Conservation (phyloP, 2,113 vertebrate species). For the Charina bottae region DNA sequence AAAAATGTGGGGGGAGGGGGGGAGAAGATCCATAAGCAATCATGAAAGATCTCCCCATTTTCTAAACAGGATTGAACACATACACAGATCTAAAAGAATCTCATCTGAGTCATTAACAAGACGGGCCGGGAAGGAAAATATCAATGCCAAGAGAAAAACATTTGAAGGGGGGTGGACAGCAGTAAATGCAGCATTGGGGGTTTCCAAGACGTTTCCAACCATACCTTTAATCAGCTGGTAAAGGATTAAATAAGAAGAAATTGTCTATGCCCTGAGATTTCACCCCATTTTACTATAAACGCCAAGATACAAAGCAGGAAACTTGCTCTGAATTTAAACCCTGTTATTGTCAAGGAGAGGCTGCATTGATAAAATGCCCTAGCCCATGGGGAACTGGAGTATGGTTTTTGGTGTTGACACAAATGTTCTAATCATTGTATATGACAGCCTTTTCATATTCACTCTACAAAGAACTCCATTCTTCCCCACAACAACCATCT, state of each 20-base stretch:
- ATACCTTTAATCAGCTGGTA: neutral
- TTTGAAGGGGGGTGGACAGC: neutral
- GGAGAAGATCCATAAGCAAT: neutral
- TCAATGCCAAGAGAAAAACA: neutral
- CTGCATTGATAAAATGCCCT: no score
- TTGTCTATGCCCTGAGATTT: conserved; percentile 4
- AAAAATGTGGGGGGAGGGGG: neutral
- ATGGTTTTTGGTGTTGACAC: no score
- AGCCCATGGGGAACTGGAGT: no score
- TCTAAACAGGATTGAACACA: conserved; percentile 11
- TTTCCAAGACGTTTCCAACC: neutral
- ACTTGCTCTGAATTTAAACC: neutral
- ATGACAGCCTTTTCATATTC: no score
- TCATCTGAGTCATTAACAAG: conserved; percentile 44
- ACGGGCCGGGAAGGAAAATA: conserved; percentile 26
- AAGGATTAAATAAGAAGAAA: conserved; percentile 24
- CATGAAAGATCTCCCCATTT: conserved; percentile 32
- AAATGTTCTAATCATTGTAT: no score
- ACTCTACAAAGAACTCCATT: neutral
- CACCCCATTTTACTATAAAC: conserved; percentile 13
- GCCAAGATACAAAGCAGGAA: conserved; percentile 3
- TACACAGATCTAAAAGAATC: neutral
- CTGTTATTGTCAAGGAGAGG: neutral
- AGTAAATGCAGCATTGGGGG: neutral
- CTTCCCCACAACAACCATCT: neutral